These are phyloP conservation scores for Crax fasciolata DNA, from an alignment of 2,797 vertebrate species.

Conservation along the genomic window DNA sequence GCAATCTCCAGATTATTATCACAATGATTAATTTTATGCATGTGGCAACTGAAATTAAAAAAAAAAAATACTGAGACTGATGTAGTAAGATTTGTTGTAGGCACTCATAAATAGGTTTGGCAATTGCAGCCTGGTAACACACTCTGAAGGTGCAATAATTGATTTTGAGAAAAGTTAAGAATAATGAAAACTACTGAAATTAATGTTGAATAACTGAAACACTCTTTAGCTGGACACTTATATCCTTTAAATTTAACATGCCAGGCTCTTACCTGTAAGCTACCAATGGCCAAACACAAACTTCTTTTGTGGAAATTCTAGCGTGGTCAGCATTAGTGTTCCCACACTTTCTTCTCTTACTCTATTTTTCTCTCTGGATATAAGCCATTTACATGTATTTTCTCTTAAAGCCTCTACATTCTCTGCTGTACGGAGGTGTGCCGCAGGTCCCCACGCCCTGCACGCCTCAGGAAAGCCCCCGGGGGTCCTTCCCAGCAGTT, in stretches of 20 bases:
- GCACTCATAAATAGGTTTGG: background rate
- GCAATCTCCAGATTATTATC: background rate
- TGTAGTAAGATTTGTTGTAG: background rate
- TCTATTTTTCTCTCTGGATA: background rate
- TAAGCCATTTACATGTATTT: rapidly evolving
- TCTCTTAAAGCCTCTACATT: background rate
- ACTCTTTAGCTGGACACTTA: background rate
- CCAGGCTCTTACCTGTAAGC: background rate
- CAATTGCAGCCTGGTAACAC: background rate
- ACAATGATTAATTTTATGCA: background rate
- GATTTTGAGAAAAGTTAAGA: background rate
- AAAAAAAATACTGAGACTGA: background rate
- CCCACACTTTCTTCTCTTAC: background rate
- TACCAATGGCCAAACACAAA: background rate
- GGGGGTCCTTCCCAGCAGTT: rapidly evolving
- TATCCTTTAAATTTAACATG: background rate
- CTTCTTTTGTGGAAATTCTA: background rate
- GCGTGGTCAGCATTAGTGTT: rapidly evolving
- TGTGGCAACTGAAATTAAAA: background rate
- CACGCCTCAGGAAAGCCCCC: rapidly evolving
- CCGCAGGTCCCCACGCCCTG: rapidly evolving
- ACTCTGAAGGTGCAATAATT: background rate
- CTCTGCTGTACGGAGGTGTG: rapidly evolving
- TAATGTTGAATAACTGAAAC: background rate
- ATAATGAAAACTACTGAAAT: background rate